Conservation (phyloP, 2,888 invertebrate species). For the Thecophora atra region DNA sequence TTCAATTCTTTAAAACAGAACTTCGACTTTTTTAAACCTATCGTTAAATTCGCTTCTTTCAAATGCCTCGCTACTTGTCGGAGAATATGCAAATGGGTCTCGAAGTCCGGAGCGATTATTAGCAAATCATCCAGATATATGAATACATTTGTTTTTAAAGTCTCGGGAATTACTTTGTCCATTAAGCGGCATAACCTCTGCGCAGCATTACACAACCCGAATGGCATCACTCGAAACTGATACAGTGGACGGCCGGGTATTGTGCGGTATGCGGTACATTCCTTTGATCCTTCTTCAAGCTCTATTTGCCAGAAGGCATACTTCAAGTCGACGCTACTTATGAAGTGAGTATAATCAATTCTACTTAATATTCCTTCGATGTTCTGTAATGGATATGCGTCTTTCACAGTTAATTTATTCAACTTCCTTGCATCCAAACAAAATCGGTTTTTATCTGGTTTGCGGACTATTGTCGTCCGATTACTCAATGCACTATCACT, state of each 20-base stretch:
- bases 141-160: constrained; percentile 33
- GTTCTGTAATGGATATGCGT: constrained; percentile 38
- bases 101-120: constrained; percentile 1
- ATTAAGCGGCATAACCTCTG: constrained; percentile 41
- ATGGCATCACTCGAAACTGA: constrained; percentile 45
- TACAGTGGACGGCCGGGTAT: constrained; percentile 46
- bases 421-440: constrained; percentile 40
- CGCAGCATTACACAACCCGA: constrained; percentile 42
- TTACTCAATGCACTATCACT: constrained; percentile 33
- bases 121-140: constrained; percentile 38
- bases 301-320: constrained; percentile 39
- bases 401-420: constrained; percentile 37
- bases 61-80: constrained; percentile 9
- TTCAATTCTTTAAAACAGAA: constrained; percentile 37
- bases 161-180: constrained; percentile 31
- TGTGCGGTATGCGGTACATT: constrained; percentile 49
- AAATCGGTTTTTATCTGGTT: constrained; percentile 38
- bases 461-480: constrained; percentile 28
- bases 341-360: constrained; percentile 34
- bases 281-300: constrained; percentile 31
- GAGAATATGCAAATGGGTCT: constrained; percentile 12
- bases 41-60: constrained; percentile 33
- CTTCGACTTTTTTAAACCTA: constrained; percentile 37
- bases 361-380: constrained; percentile 39
- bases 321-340: constrained; percentile 38